Evolutionary conservation across 2,113 vertebrate genomes (phyloP), one percentile per base, ranked within the genome.

Genomic region (Saimiri boliviensis): DNA sequence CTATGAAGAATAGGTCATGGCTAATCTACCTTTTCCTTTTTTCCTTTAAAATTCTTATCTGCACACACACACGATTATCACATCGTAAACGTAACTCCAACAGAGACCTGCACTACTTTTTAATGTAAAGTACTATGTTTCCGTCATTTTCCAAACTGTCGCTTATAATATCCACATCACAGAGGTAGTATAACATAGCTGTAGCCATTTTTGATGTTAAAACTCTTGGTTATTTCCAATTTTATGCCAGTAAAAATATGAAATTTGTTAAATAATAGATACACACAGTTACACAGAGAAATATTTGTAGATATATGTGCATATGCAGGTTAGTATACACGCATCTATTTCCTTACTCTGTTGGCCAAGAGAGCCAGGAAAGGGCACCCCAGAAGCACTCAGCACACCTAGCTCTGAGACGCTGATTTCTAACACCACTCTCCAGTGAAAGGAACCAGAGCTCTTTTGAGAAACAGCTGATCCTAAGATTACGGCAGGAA

Each of bases 331-430:
- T 23, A 49, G 52, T 3, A 14, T 7, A 32, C 90, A 32, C 52
- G 10, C 5, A 11, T 6, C 0, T 1, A 2, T 17, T 40, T 49
- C 23, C 49, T 20, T 30, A 16, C n/a, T 37, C 8, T 30, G 42
- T 37, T 63, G 63, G 42, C 32, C 40, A 25, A 89, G 21, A 25
- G 17, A 3, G 54, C 52, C 52, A 3, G 23, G 81, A 30, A 30
- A 11, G 3, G 52, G 10, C 5, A 21, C 1, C 23, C 21, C 17
- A 45, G 73, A 0, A 17, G 10, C 35, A 21, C 4, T 0, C 1
- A 8, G 47, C 25, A 40, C 4, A 19, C 37, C 32, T 11, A 2
- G 56, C 45, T 27, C 66, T 8, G 17, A 13, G 47, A 35, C 4
- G 5, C 10, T 25, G 23, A 70, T 42, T 23, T 80, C 91, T 74